These are phyloP conservation scores for Ceryle rudis DNA, from an alignment of 2,797 vertebrate species.

Conservation along the genomic window DNA sequence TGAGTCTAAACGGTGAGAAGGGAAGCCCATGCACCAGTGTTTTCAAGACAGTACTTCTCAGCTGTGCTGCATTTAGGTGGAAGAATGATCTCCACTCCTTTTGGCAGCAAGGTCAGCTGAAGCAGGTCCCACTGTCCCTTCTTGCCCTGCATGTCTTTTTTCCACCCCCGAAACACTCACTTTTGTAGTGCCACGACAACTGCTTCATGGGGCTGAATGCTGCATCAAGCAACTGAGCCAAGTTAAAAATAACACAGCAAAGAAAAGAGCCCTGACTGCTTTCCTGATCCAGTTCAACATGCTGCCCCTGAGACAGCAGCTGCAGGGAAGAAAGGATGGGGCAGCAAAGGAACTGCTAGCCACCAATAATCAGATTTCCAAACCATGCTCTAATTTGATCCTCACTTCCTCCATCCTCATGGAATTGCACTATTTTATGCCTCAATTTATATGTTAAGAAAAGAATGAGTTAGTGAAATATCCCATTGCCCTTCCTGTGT, in stretches of 20 bases:
- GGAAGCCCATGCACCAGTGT: background rate
- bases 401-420: background rate
- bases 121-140: background rate
- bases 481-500: background rate
- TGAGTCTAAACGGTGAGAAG: background rate
- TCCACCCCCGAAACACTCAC: background rate
- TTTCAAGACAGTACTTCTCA: background rate
- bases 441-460: background rate
- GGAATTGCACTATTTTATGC: background rate
- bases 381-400: background rate
- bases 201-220: background rate
- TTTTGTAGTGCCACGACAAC: background rate
- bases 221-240: background rate
- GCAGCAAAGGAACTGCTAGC: background rate
- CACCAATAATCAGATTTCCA: background rate
- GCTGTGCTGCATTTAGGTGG: background rate
- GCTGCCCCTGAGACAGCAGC: background rate
- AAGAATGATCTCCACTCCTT: background rate
- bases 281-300: background rate
- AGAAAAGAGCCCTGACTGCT: background rate
- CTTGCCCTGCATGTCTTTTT: background rate
- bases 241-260: constrained; percentile 19
- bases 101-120: background rate
- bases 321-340: background rate
- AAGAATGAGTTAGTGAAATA: background rate